Evolutionary conservation across 2,888 invertebrate species (phyloP).

Genomic region (Chaitophorus viminalis): DNA sequence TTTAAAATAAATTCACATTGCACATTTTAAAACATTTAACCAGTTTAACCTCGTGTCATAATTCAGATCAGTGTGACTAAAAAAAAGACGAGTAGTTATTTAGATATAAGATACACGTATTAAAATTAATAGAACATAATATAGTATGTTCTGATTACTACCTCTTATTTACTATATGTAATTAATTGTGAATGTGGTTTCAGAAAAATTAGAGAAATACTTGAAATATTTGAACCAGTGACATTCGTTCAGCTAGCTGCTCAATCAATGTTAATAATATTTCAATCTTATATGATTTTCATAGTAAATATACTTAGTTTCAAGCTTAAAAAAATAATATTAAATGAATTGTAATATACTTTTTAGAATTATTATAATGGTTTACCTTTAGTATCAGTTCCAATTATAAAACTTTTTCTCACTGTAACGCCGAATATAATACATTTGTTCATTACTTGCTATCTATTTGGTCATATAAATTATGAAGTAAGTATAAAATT

Average conservation of each 20-base stretch:
- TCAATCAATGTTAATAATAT: neutral
- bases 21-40: too few relatives aligned
- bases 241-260: neutral
- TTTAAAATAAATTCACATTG: too few relatives aligned
- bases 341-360: neutral
- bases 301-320: neutral
- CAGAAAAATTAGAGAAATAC: neutral
- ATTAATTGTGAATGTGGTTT: neutral
- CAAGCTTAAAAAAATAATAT: neutral
- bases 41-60: too few relatives aligned
- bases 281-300: conserved; percentile 1
- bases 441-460: neutral
- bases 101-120: too few relatives aligned
- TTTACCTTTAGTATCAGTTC: neutral
- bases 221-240: neutral
- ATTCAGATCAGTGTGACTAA: too few relatives aligned
- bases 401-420: neutral
- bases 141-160: too few relatives aligned
- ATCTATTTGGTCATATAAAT: neutral
- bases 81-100: too few relatives aligned
- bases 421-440: neutral
- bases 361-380: neutral
- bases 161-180: too few relatives aligned
- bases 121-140: too few relatives aligned
- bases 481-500: neutral